Conservation (phyloP, 2,888 invertebrate species). For the Noctua comes region DNA sequence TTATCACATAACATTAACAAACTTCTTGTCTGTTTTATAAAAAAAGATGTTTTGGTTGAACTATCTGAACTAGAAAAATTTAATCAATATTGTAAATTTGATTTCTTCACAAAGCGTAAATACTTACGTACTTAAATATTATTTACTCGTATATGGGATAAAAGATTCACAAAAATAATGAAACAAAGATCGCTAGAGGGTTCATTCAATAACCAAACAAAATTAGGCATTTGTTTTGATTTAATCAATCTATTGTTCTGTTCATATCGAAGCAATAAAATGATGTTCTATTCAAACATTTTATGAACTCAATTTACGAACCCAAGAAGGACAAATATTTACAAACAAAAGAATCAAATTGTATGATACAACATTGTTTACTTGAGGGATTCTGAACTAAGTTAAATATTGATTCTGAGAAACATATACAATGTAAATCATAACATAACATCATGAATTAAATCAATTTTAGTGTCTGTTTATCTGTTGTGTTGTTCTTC, state of each 20-base stretch:
- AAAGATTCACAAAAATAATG: neutral
- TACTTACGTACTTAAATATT: neutral
- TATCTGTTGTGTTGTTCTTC: neutral
- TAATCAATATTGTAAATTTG: neutral
- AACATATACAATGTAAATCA: neutral
- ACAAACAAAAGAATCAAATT: slow-evolving; percentile 16
- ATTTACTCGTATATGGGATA: neutral
- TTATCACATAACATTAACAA: neutral
- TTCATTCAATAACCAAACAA: slow-evolving; percentile 15
- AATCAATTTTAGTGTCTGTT: neutral
- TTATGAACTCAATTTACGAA: slow-evolving; percentile 20
- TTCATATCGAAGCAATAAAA: slow-evolving; percentile 12
- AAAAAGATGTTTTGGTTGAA: neutral
- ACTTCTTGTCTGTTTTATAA: neutral
- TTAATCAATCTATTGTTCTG: slow-evolving; percentile 24
- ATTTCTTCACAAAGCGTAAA: neutral
- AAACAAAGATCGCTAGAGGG: neutral
- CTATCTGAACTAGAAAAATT: neutral
- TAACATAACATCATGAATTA: neutral
- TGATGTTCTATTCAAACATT: slow-evolving; percentile 18
- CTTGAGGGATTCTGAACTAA: neutral
- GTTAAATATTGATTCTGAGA: neutral
- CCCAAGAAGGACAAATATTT: slow-evolving; percentile 30
- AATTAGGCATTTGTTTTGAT: slow-evolving; percentile 20
- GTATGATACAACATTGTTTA: slow-evolving; percentile 6